Evolutionary conservation across 64 coral and sea anemone species (phyloP).

Genomic region (Montipora cactus): DNA sequence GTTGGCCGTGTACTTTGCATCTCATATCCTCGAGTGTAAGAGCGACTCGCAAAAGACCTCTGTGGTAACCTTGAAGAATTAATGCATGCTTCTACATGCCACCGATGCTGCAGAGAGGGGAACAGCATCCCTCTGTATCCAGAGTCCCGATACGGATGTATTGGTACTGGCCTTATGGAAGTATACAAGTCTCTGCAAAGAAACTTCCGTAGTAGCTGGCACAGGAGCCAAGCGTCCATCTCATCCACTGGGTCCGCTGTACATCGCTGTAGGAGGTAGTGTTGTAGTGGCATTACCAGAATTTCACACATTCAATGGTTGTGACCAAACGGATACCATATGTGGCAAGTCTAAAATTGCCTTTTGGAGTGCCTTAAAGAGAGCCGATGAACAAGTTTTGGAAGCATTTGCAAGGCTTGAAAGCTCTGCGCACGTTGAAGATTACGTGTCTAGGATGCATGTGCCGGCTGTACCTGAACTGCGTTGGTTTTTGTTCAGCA

Average conservation of each 20-base stretch:
- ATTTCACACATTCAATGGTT: slow-evolving; percentile 52
- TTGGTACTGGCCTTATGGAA: too few species aligned
- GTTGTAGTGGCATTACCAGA: slow-evolving; percentile 54
- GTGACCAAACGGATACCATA: slow-evolving; percentile 62
- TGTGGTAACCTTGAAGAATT: slow-evolving; percentile 25
- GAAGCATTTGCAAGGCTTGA: slow-evolving; percentile 61
- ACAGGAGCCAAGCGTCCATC: neutral
- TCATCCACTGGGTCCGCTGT: slow-evolving; percentile 8
- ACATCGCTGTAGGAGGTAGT: slow-evolving; percentile 30
- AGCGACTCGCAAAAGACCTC: slow-evolving; percentile 10
- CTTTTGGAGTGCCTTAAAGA: slow-evolving; percentile 15
- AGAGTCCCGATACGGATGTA: too few species aligned
- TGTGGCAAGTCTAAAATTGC: slow-evolving; percentile 72
- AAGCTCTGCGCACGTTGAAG: neutral
- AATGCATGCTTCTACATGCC: slow-evolving; percentile 55
- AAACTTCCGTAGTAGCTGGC: too few species aligned
- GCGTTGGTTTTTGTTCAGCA: neutral
- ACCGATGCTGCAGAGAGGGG: slow-evolving; percentile 22
- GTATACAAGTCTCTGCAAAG: too few species aligned
- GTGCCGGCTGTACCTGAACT: slow-evolving; percentile 48
- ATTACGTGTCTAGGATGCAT: slow-evolving; percentile 1
- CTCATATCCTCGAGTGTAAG: slow-evolving; percentile 11
- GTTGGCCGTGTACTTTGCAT: slow-evolving; percentile 17
- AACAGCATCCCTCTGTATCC: neutral
- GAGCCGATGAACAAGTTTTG: neutral